Conservation (phyloP, 2,113 vertebrate genomes). For the Nerophis lumbriciformis region DNA sequence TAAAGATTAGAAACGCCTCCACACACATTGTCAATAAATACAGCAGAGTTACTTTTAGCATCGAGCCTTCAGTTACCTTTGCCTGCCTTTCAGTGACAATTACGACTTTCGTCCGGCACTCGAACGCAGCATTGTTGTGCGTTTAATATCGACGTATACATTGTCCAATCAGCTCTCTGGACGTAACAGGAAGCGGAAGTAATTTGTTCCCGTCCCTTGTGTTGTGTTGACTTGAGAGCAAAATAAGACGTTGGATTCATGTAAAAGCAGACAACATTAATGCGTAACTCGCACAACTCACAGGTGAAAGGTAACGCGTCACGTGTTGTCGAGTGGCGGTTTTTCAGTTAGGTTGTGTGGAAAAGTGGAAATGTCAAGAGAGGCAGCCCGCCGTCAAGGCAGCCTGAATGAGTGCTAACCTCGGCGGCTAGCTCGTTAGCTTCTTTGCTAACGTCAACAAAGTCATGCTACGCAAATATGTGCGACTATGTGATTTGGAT, state of each 20-base stretch:
- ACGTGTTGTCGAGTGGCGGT: not conserved
- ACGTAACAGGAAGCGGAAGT: slow-evolving; percentile 42
- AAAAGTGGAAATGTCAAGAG: slow-evolving; percentile 21
- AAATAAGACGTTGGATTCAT: slow-evolving; percentile 56
- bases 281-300: slow-evolving; percentile 9
- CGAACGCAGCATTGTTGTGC: not conserved
- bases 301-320: slow-evolving; percentile 60
- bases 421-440: slow-evolving; percentile 38
- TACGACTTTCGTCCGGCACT: not conserved
- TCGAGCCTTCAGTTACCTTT: too few species aligned
- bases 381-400: slow-evolving; percentile 33
- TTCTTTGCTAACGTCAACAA: slow-evolving; percentile 48
- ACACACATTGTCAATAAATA: too few species aligned
- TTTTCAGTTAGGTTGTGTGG: slow-evolving; percentile 14
- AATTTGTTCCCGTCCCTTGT: slow-evolving; percentile 20
- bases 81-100: too few species aligned
- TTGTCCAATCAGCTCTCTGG: slow-evolving; percentile 51
- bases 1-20: too few species aligned
- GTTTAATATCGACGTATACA: slow-evolving; percentile 8
- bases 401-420: slow-evolving; percentile 30
- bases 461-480: slow-evolving; percentile 18
- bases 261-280: slow-evolving; percentile 26
- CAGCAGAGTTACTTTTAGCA: too few species aligned
- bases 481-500: not conserved
- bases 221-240: slow-evolving; percentile 64